phyloP scores from a whole-genome alignment of 1,140 invertebrate genomes.

The Cardiocondyla obscurior region DNA sequence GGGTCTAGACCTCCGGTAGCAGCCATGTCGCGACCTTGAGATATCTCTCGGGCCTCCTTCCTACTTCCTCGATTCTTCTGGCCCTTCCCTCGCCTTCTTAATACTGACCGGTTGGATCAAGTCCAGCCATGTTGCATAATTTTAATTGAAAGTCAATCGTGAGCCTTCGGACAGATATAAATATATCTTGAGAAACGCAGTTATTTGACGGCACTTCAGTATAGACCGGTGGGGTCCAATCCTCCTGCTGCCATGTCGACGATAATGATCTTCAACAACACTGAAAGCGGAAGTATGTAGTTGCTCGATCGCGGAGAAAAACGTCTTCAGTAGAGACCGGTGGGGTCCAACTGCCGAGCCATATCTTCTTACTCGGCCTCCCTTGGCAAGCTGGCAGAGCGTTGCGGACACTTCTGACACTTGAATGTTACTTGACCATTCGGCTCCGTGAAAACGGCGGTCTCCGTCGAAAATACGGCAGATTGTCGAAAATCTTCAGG shows the following conservation, averaged over 20 bases:
- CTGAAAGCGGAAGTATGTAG: constrained; percentile 35
- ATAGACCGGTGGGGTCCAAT: constrained; percentile 81
- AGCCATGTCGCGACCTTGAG: constrained; percentile 80
- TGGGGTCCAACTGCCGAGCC: constrained; percentile 80
- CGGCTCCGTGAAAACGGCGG: neutral
- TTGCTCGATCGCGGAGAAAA: constrained; percentile 40
- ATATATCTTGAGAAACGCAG: constrained; percentile 28
- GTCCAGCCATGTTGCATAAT: constrained; percentile 68
- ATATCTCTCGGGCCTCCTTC: constrained; percentile 34
- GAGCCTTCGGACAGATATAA: constrained; percentile 5
- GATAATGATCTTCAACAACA: constrained; percentile 39
- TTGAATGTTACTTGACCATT: constrained; percentile 4
- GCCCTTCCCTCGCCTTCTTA: constrained; percentile 64
- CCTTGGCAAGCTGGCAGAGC: neutral
- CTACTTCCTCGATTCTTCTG: constrained; percentile 61
- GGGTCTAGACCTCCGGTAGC: constrained; percentile 75
- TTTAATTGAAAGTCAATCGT: constrained; percentile 13
- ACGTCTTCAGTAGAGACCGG: constrained; percentile 80
- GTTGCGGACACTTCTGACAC: constrained; percentile 42
- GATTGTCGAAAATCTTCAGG: constrained; percentile 18
- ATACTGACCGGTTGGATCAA: constrained; percentile 78
- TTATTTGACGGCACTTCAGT: constrained; percentile 66
- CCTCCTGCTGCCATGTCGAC: constrained; percentile 73
- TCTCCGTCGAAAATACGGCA: neutral
- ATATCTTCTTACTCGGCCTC: constrained; percentile 63